Percentiles rank a stretch among this genome's conserved stretches.
Evolutionary conservation across 1,140 invertebrate species (phyloP).

Genomic region (Drosophila paulistorum): DNA sequence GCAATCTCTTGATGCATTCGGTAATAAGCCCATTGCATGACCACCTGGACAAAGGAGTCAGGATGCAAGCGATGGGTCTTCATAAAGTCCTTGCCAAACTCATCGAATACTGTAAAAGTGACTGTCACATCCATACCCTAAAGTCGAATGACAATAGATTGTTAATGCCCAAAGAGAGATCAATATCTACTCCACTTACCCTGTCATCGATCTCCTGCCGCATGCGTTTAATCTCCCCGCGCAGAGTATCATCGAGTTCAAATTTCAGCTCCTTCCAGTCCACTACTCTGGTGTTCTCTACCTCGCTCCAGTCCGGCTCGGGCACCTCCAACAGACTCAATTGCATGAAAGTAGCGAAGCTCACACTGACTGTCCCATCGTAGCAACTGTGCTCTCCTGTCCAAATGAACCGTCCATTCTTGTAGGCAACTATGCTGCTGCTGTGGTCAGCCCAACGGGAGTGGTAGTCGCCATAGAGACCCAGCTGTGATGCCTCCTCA

Average conservation of each 20-base stretch:
- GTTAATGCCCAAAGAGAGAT: neutral
- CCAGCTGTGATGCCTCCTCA: constrained; percentile 74
- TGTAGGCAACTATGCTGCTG: constrained; percentile 83
- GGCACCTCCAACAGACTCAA: constrained; percentile 77
- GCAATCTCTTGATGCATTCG: constrained; percentile 84
- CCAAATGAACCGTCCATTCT: constrained; percentile 84
- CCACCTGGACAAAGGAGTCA: constrained; percentile 87
- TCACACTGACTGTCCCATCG: constrained; percentile 85
- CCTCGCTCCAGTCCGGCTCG: constrained; percentile 65
- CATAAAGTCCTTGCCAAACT: constrained; percentile 85
- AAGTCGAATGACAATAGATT: neutral
- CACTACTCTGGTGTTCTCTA: constrained; percentile 29
- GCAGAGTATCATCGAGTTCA: constrained; percentile 65
- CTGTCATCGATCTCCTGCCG: constrained; percentile 60
- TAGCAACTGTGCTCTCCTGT: constrained; percentile 84
- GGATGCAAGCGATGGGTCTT: constrained; percentile 84
- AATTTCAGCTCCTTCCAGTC: constrained; percentile 66
- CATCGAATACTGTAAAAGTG: constrained; percentile 80
- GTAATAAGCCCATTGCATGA: constrained; percentile 87
- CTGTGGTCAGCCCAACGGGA: constrained; percentile 86
- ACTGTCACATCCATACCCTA: constrained; percentile 83
- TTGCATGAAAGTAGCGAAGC: constrained; percentile 72
- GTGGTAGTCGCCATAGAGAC: constrained; percentile 83
- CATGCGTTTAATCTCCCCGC: constrained; percentile 65
- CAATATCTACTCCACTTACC: constrained; percentile 26